Base-by-base conservation (phyloP, 2,797 vertebrate species). In the Ctenopoma kingsleyae region DNA sequence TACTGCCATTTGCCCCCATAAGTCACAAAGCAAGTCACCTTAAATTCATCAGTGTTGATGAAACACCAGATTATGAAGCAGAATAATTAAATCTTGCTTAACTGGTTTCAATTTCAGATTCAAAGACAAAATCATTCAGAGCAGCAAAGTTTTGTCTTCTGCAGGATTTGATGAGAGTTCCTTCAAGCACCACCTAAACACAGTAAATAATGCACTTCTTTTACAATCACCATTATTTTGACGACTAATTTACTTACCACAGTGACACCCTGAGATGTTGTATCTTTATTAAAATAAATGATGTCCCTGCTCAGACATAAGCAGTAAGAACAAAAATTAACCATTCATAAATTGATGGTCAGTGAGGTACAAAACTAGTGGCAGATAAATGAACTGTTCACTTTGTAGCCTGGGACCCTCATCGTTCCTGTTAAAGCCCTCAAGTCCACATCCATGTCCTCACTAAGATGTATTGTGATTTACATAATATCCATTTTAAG, bases 121-220 rank as follows among this genome's bases (percentile, higher is more conserved):
- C 51, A 92, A 90, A 73, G 89, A 92, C 30, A 91, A 62, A 57
- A 78, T 96, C 0, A 74, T 88, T 23, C 80, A 91, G 67, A 95
- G 91, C 63, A 72, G 79, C 3, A 57, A 78, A 6, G 71, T 87
- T 25, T 87, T 94, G 1, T 71, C 89, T 19, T 56, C 85, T 23
- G 92, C 91, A 2, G 95, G 91, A 43, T 93, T 95, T 74, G 82
- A 90, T 15, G 93, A 93, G 67, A 83, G 82, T 58, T 83, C 72
- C 52, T 95, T 93, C 86, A 87, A 68, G 38, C 57, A 77, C 6
- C 77, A 93, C 71, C 87, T 94, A 5, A 81, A 85, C 4, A 92
- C 78, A 15, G 84, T 94, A 89, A 94, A 90, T 67, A 32, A 55
- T 22, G 2, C 1, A 27, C 40, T 67, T 38, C 3, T 49, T 52